phyloP scores from a whole-genome alignment of 2,888 invertebrate genomes.

The Heliconius ethilla region DNA sequence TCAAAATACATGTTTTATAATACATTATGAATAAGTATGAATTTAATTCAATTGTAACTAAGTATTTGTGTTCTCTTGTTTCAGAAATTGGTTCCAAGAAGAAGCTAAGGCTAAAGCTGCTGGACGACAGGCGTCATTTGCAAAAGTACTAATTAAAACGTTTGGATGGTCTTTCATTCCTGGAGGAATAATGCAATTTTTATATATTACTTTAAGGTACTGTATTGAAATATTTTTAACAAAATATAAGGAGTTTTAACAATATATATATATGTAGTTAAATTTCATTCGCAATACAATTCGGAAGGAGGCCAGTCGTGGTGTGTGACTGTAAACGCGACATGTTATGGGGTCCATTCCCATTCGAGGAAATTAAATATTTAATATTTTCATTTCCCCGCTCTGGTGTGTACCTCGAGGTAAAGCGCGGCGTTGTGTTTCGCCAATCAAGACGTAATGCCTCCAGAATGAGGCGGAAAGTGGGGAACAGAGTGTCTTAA shows the following conservation, averaged over 20 bases:
- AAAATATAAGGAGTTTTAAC: neutral
- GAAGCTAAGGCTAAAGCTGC: slow-evolving; percentile 59
- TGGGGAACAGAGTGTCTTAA: no score
- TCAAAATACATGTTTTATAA: neutral
- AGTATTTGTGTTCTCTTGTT: slow-evolving; percentile 29
- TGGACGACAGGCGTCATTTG: slow-evolving; percentile 62
- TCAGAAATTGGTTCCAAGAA: slow-evolving; percentile 67
- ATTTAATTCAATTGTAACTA: neutral
- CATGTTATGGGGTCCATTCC: no score
- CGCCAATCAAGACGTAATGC: no score
- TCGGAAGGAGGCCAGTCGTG: no score
- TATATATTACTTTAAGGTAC: slow-evolving; percentile 60
- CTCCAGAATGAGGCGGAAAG: no score
- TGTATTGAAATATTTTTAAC: slow-evolving; percentile 25
- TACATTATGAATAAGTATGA: neutral
- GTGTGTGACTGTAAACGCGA: no score
- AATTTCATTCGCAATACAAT: slow-evolving; percentile 13
- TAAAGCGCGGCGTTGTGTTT: no score
- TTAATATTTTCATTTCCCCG: no score
- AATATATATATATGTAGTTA: neutral
- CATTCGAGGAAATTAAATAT: no score
- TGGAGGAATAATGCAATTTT: slow-evolving; percentile 67
- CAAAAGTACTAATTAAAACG: slow-evolving; percentile 58
- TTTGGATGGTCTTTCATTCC: slow-evolving; percentile 67
- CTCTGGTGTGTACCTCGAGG: no score